Evolutionary conservation across 2,113 vertebrate genomes (phyloP).

Genomic region (Bubalus kerabau): DNA sequence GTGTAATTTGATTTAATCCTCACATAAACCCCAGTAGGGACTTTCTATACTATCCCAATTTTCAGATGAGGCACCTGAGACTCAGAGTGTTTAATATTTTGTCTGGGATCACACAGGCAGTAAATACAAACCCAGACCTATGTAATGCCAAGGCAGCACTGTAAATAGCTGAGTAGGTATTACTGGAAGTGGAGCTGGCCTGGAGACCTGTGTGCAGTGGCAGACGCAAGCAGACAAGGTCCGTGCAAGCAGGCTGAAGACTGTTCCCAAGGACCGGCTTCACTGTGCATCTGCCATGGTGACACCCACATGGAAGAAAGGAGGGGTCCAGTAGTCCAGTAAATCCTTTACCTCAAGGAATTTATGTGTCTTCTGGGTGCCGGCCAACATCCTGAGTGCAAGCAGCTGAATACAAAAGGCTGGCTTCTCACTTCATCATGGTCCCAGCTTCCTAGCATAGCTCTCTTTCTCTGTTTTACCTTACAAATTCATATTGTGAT

Average conservation of each 20-base stretch:
- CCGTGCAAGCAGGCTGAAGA: not conserved
- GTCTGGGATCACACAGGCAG: not conserved
- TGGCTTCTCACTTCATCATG: not conserved
- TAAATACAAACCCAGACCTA: not conserved
- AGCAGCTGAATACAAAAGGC: not conserved
- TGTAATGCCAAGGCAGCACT: not conserved
- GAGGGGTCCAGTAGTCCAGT: not conserved
- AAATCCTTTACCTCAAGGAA: not conserved
- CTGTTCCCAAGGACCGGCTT: not conserved
- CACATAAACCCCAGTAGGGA: not conserved
- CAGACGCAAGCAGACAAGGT: not conserved
- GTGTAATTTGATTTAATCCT: not conserved
- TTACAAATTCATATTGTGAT: not conserved
- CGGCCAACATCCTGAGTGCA: not conserved
- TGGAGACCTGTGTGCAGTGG: not conserved
- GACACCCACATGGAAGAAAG: not conserved
- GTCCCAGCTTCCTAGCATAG: not conserved
- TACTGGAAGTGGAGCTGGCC: not conserved
- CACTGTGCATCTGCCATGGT: not conserved
- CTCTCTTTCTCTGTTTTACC: not conserved
- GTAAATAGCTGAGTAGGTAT: not conserved
- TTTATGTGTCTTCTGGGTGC: not conserved
- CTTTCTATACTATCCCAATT: not conserved
- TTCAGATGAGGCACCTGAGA: not conserved
- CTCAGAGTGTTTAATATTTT: constrained; percentile 1